Evolutionary conservation across 37 sponge, comb jelly and placozoan species (phyloP).

Genomic region (Agelas oroides): DNA sequence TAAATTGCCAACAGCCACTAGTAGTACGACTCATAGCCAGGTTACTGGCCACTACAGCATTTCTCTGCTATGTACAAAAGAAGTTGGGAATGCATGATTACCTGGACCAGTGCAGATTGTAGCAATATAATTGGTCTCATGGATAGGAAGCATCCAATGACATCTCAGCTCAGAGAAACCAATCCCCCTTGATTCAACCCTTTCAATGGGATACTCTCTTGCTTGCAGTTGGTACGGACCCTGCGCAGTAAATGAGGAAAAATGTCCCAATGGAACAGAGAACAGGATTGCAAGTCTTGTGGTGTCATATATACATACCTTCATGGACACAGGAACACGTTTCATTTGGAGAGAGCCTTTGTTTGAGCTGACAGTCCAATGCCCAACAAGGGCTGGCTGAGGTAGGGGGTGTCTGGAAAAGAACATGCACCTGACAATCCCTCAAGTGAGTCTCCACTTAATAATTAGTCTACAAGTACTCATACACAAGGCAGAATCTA

Average conservation of each 20-base stretch:
- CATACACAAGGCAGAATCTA: no score
- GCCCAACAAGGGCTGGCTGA: conserved; percentile 2
- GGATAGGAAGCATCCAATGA: conserved; percentile 47
- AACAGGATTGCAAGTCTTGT: background rate
- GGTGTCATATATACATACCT: conserved; percentile 2
- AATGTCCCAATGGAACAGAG: background rate
- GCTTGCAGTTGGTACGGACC: conserved; percentile 35
- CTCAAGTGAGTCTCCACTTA: no score
- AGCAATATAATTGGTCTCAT: conserved; percentile 43
- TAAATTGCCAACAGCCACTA: no score
- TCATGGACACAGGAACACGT: conserved; percentile 7
- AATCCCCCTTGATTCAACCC: conserved; percentile 41
- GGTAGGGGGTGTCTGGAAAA: conserved; percentile 46
- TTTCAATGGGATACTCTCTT: conserved; percentile 36
- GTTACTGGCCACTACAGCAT: no score
- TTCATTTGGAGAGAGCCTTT: background rate
- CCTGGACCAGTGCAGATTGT: background rate
- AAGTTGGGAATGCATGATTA: no score
- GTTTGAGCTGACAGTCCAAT: conserved; percentile 13
- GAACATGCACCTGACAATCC: no score
- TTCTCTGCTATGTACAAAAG: no score
- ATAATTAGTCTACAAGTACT: no score
- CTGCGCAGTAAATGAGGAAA: background rate
- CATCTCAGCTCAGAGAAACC: conserved; percentile 62
- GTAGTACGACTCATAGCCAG: no score